Evolutionary conservation across 2,888 invertebrate genomes (phyloP).

Genomic region (Calephelis perditalis): DNA sequence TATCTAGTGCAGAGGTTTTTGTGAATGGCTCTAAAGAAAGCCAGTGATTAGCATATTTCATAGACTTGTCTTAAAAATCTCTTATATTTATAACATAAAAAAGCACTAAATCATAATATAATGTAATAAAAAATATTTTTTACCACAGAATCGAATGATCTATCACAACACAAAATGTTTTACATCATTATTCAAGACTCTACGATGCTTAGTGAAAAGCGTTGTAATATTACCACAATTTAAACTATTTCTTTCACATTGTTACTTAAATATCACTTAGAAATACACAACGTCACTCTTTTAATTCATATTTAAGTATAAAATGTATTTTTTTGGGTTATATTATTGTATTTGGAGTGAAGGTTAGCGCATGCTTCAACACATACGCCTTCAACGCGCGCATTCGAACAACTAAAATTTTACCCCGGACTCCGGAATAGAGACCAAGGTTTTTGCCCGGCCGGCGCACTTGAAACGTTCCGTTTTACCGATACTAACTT

Average conservation of each 20-base stretch:
- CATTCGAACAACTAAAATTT: constrained; percentile 58
- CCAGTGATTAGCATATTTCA: constrained; percentile 71
- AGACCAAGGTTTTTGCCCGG: constrained; percentile 63
- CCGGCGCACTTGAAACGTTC: constrained; percentile 55
- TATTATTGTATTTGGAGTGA: constrained; percentile 39
- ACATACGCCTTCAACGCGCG: constrained; percentile 42
- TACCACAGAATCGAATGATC: constrained; percentile 57
- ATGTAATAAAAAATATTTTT: neutral
- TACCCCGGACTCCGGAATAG: constrained; percentile 40
- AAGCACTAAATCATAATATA: neutral
- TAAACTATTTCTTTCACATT: neutral
- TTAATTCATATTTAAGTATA: constrained; percentile 4
- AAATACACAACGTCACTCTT: constrained; percentile 4
- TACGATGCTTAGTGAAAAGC: constrained; percentile 5
- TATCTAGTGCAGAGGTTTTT: constrained; percentile 76
- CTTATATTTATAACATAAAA: neutral
- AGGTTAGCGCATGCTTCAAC: constrained; percentile 28
- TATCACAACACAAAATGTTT: constrained; percentile 39
- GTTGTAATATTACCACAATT: constrained; percentile 5
- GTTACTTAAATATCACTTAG: neutral
- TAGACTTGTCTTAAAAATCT: constrained; percentile 35
- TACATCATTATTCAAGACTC: constrained; percentile 40
- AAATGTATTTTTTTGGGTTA: constrained; percentile 20
- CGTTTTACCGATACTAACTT: constrained; percentile 41
- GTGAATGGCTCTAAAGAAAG: constrained; percentile 69